Evolutionary conservation across 2,888 invertebrate species (phyloP), one percentile per base, ranked within the genome.

Genomic region (Hylaea fasciaria): DNA sequence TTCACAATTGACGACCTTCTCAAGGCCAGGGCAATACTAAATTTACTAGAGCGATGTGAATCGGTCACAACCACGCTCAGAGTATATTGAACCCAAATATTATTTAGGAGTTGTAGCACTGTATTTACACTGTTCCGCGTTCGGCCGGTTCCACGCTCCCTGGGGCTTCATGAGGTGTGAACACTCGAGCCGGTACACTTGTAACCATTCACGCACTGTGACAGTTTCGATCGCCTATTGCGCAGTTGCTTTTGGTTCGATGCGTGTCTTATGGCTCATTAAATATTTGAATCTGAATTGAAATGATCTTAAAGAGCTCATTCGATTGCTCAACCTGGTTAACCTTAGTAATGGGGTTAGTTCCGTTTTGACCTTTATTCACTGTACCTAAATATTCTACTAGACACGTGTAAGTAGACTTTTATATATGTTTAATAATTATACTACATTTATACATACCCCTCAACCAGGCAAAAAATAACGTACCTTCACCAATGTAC

Each of bases 151-250:
- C 78, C 68, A 59, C 69, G 71, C 81, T 82, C 84, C 85, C 85
- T 71, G 83, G 73, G 81, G 86, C 81, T 85, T 85, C 85, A 84
- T 78, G 82, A 87, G 83, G 86, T 86, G 87, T 86, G 84, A 89
- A 87, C 81, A 82, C 74, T 80, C 76, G 74, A 78, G 73, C 78
- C 74, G 71, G 68, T 77, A 82, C 78, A 81, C 45, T 80, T 81
- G 74, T 80, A 74, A 74, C 74, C 76, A 78, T 77, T 80, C 73
- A 79, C 74, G 72, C 74, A 76, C 73, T 78, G 78, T 78, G 81
- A 85, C 80, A 80, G 77, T 81, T 81, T 78, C 73, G 78, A 79
- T 77, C 68, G 61, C 68, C 58, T 72, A 55, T 56, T 51, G 22
- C 48, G 51, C 39, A 16, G 43, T 62, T 52, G 46, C 47, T 44